Conservation (phyloP, 2,113 vertebrate species). For the Gallinago media region DNA sequence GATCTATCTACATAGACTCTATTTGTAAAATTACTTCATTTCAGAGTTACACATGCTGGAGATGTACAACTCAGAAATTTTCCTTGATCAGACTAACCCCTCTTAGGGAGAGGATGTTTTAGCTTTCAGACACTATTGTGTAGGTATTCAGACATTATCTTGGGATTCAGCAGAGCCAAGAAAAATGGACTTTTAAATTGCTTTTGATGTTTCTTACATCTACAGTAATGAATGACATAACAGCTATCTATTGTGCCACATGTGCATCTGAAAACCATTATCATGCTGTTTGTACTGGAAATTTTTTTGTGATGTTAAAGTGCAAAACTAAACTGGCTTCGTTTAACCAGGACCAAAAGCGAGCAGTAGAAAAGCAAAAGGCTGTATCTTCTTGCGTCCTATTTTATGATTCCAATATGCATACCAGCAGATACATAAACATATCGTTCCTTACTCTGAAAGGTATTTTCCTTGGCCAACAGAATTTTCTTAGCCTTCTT, state of each 20-base stretch:
- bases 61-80: not conserved
- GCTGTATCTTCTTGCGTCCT: not conserved
- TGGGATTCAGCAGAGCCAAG: not conserved
- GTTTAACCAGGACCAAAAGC: not conserved
- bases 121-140: not conserved
- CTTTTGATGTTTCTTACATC: slow-evolving; percentile 1
- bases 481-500: not conserved
- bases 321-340: not conserved
- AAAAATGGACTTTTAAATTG: not conserved
- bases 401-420: not conserved
- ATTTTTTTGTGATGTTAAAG: not conserved
- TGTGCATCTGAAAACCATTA: not conserved
- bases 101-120: not conserved
- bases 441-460: not conserved
- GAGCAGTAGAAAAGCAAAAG: not conserved
- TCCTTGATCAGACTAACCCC: not conserved
- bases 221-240: not conserved
- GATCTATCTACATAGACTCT: not conserved
- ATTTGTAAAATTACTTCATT: not conserved
- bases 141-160: not conserved
- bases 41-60: not conserved
- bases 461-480: not conserved
- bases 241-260: not conserved
- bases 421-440: not conserved
- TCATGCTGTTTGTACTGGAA: not conserved